A percentile compares a stretch with the other conserved stretches of the same genome.
Evolutionary conservation across 2,888 invertebrate species (phyloP).

Genomic region (Caradrina clavipalpis): DNA sequence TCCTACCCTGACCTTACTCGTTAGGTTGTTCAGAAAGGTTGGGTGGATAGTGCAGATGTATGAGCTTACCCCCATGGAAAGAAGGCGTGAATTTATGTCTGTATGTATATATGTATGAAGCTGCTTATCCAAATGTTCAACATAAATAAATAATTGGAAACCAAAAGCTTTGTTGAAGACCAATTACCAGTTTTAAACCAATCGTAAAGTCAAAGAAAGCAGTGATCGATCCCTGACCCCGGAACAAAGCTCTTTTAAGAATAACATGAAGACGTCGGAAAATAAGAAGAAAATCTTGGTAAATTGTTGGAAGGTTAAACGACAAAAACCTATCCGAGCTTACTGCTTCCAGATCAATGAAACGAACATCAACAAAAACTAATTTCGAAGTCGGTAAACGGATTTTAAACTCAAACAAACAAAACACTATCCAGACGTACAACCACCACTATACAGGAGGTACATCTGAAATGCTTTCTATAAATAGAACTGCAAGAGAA

Average conservation of each 20-base stretch:
- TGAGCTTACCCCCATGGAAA: too few relatives aligned
- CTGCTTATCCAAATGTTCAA: conserved; percentile 8
- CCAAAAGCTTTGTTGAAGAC: conserved; percentile 9
- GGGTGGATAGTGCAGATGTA: too few relatives aligned
- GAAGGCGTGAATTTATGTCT: too few relatives aligned
- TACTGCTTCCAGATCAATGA: conserved; percentile 50
- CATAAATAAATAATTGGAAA: conserved; percentile 18
- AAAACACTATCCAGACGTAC: conserved; percentile 41
- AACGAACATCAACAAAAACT: conserved; percentile 51
- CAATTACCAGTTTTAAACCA: conserved; percentile 47
- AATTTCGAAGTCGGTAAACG: conserved; percentile 43
- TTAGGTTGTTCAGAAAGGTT: too few relatives aligned
- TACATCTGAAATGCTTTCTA: conserved; percentile 70
- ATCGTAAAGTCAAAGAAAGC: conserved; percentile 41
- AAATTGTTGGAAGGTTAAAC: conserved; percentile 36
- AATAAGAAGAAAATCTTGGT: conserved; percentile 47
- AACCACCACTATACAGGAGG: conserved; percentile 32
- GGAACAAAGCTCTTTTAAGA: conserved; percentile 45
- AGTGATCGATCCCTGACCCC: conserved; percentile 20
- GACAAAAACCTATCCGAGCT: conserved; percentile 45
- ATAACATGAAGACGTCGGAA: conserved; percentile 43
- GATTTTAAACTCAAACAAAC: conserved; percentile 47
- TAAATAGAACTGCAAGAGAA: conserved; percentile 82
- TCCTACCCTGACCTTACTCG: too few relatives aligned
- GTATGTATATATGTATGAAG: too few relatives aligned